These are phyloP conservation scores for Microtus ochrogaster DNA, from an alignment of 2,113 vertebrate genomes.

Conservation along the genomic window DNA sequence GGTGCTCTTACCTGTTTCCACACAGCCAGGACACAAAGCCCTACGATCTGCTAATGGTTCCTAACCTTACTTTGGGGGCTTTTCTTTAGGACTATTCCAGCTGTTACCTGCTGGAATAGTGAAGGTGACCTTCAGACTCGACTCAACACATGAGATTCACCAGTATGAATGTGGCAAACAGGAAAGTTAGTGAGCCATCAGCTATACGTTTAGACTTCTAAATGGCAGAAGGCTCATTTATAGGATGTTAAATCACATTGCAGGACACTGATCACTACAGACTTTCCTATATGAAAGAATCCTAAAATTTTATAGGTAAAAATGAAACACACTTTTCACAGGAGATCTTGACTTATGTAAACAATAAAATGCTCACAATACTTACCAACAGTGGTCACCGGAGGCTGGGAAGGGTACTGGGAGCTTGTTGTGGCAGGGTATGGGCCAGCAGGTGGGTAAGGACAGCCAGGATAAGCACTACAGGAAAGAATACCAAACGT, in stretches of 20 bases:
- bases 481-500: conserved; percentile 57
- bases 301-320: conserved; percentile 32
- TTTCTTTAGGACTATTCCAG: background rate
- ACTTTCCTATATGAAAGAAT: conserved; percentile 1
- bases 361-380: conserved; percentile 73
- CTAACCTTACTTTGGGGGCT: background rate
- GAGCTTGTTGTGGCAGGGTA: conserved; percentile 93
- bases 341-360: background rate
- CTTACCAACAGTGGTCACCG: conserved; percentile 95
- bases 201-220: background rate
- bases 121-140: background rate
- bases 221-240: background rate
- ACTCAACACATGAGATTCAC: background rate
- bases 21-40: background rate
- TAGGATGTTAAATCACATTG: conserved; percentile 49
- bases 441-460: conserved; percentile 91
- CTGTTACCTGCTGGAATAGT: background rate
- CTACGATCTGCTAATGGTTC: background rate
- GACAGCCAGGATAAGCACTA: conserved; percentile 93
- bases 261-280: background rate
- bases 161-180: conserved; percentile 34
- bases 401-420: conserved; percentile 92
- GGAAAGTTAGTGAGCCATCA: background rate
- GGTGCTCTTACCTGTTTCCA: background rate
- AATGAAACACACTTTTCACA: conserved; percentile 13